Base-by-base conservation (phyloP, 2,888 invertebrate species). In the Phrixothrix hirtus region DNA sequence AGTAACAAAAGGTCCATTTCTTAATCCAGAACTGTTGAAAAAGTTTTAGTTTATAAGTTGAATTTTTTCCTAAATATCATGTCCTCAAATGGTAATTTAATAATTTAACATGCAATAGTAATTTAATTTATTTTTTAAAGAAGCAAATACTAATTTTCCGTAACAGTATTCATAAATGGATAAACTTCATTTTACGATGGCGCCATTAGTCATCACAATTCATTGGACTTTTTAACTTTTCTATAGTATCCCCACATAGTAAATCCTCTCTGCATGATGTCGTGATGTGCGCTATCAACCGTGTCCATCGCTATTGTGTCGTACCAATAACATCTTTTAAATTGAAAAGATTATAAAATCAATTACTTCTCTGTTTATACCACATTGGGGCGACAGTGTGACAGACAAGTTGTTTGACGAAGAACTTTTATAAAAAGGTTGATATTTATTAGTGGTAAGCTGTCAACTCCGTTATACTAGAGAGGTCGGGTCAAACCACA, bases 291-390 rank as follows among this genome's bases (percentile, higher is more conserved):
- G 60, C 53, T 74, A 75, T 75, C 75, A 64, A 32, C 57, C 69
- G 52, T 75, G 75, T 76, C 73, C 72, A 76, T 76, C 75, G 70
- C 72, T 64, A 75, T 75, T 75, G 75, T 75, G 73, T 70, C 72
- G 69, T 72, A 72, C 70, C 75, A 75, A 75, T 75, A 77, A 76
- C 75, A 76, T 71, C 73, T 68, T 72, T 72, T 73, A 75, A 75
- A 76, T 76, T 76, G 77, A 76, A 75, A 74, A 75, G 74, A 74
- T 74, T 74, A 76, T 73, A 75, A 73, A 75, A 75, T 76, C 76
- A 75, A 75, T 76, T 74, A 71, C 69, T 67, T 64, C 65, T 64
- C 60, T 56, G 47, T 39, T 35, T 60, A 65, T 69, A 67, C 66
- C 69, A 71, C 65, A 58, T 64, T 62, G 61, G 69, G 67, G 69